Base-by-base conservation (phyloP, 2,797 vertebrate genomes). In the Tiaroga cobitis region DNA sequence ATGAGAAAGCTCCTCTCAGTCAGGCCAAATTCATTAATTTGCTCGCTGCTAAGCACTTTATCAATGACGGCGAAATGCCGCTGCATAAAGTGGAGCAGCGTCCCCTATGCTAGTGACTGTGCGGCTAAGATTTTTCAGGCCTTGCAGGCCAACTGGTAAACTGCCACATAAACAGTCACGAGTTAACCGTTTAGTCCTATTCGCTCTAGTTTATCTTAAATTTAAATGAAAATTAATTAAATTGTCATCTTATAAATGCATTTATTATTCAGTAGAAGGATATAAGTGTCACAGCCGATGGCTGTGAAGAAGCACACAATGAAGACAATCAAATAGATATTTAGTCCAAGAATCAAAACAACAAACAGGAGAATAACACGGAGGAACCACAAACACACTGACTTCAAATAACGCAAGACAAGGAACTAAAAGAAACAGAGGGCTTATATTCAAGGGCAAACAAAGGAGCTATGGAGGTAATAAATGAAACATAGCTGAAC, bases 21-120 rank as follows among this genome's bases (percentile, higher is more conserved):
- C 92, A 93, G 91, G 91, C 94, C 91, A 89, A 95, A 95, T 92
- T 91, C 91, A 96, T 95, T 94, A 93, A 95, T 94, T 95, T 94
- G 92, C 92, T 93, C 92, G 89, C 91, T 75, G 83, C 91, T 92
- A 94, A 95, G 94, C 90, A 93, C 91, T 95, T 94, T 93, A 95
- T 94, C 91, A 95, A 94, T 93, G 95, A 94, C 90, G 93, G 91
- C 87, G 92, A 92, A 94, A 92, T 88, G 90, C 92, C 92, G 93
- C 85, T 89, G 89, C 92, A 91, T 92, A 90, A 90, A 91, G 90
- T 90, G 89, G 89, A 88, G 84, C 74, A 89, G 32, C 59, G 10
- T 69, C 26, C 76, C 59, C 79, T 59, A 59, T 85, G 63, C 37
- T 56, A 86, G 85, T 70, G 13, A 75, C 67, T 61, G 78, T 29